Percentiles rank a stretch among this genome's conserved stretches.
phyloP scores from a whole-genome alignment of 37 sponge, comb jelly and placozoan species.

The Spongilla lacustris region DNA sequence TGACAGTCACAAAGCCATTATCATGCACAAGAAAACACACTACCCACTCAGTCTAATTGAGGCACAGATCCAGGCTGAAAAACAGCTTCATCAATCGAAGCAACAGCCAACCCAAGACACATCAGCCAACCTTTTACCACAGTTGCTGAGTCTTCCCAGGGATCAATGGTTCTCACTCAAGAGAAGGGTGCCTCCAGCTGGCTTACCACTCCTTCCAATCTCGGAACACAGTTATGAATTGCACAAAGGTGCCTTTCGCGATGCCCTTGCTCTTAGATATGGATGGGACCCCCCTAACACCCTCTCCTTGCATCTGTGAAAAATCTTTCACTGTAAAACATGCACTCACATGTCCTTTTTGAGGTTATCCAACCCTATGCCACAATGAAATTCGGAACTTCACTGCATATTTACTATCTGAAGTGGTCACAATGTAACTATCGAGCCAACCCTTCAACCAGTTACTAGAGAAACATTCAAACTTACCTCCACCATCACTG shows the following conservation, averaged over 20 bases:
- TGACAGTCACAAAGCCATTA: background rate
- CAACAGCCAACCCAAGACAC: background rate
- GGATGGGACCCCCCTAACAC: conserved; percentile 10
- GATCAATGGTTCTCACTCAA: background rate
- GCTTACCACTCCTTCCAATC: conserved; percentile 6
- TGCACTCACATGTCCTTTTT: conserved; percentile 38
- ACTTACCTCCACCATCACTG: conserved; percentile 2
- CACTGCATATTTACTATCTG: conserved; percentile 27
- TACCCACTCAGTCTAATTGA: background rate
- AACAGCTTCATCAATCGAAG: background rate
- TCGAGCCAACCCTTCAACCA: conserved; percentile 44
- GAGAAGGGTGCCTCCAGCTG: background rate
- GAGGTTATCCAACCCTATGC: conserved; percentile 31
- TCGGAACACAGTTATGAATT: conserved; percentile 7
- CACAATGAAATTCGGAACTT: conserved; percentile 40
- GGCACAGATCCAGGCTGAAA: background rate
- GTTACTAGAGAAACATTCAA: conserved; percentile 16
- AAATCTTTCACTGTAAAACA: conserved; percentile 34
- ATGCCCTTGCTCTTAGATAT: conserved; percentile 25
- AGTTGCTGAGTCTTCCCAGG: background rate
- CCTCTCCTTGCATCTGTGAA: background rate
- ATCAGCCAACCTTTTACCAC: background rate
- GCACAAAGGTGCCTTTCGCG: conserved; percentile 25
- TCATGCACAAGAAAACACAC: background rate
- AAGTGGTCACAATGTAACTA: conserved; percentile 37